phyloP scores from a whole-genome alignment of 2,797 vertebrate genomes.

The Spheniscus humboldti region DNA sequence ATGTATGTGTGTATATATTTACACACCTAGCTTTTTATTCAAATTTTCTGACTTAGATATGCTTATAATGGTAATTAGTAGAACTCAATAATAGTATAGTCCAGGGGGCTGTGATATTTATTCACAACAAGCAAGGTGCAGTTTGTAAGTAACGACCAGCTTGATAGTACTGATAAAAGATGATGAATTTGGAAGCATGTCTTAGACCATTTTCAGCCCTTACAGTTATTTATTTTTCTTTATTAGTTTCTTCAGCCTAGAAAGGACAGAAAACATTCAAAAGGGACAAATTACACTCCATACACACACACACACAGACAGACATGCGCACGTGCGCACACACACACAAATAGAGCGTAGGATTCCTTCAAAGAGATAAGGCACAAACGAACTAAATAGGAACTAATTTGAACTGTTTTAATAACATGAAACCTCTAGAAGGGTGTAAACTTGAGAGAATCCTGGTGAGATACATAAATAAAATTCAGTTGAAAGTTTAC shows the following conservation, averaged over 20 bases:
- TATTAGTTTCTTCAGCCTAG: not conserved
- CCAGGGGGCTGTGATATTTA: not conserved
- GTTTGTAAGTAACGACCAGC: not conserved
- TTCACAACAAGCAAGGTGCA: not conserved
- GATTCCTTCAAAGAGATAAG: not conserved
- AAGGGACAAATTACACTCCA: not conserved
- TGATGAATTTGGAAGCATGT: not conserved
- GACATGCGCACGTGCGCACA: rapidly evolving
- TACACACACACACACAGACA: not conserved
- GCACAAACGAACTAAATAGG: not conserved
- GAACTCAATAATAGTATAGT: not conserved
- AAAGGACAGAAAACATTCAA: not conserved
- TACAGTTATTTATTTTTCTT: not conserved
- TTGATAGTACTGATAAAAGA: not conserved
- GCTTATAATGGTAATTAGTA: not conserved
- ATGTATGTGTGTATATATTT: no score
- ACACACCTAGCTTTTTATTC: not conserved
- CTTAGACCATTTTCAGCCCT: not conserved
- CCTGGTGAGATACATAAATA: not conserved
- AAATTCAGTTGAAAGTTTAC: not conserved
- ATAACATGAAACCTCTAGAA: not conserved
- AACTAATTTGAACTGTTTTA: not conserved
- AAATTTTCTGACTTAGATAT: not conserved
- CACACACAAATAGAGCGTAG: not conserved
- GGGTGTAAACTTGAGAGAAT: not conserved